Conservation (phyloP, 1,140 invertebrate species). For the Brachionus rotundiformis region DNA sequence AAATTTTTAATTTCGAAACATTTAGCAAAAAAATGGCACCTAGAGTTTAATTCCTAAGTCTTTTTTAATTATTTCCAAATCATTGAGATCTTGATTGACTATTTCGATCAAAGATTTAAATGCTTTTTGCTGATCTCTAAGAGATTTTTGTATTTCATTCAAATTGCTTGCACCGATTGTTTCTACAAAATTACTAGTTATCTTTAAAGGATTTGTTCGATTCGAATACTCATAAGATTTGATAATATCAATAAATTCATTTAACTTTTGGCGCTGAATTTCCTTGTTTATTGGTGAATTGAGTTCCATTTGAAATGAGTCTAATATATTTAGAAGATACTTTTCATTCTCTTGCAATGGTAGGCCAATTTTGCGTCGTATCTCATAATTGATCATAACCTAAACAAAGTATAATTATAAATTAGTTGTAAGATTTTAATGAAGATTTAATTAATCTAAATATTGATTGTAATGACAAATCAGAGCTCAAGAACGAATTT, state of each 20-base stretch:
- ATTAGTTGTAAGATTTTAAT: too few species aligned
- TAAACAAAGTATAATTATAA: too few species aligned
- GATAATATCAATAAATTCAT: constrained; percentile 37
- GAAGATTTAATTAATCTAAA: too few species aligned
- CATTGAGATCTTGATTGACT: constrained; percentile 27
- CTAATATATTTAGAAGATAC: constrained; percentile 14
- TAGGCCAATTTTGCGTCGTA: constrained; percentile 18
- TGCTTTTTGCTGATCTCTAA: constrained; percentile 32
- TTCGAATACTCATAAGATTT: constrained; percentile 27
- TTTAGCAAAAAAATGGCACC: not conserved
- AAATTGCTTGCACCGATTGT: not conserved
- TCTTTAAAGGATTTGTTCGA: constrained; percentile 9
- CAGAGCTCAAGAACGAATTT: too few species aligned
- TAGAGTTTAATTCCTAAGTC: constrained; percentile 14
- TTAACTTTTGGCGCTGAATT: constrained; percentile 41
- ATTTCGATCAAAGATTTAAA: constrained; percentile 48
- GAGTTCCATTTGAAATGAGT: constrained; percentile 48
- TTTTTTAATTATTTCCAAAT: constrained; percentile 39
- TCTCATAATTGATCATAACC: constrained; percentile 48
- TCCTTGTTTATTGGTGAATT: constrained; percentile 50
- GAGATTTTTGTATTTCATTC: constrained; percentile 28
- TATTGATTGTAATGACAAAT: too few species aligned
- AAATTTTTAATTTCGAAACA: not conserved
- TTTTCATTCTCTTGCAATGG: constrained; percentile 51
- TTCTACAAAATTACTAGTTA: not conserved